Base-by-base conservation (phyloP, 2,888 invertebrate species). In the Vandiemenella viatica region DNA sequence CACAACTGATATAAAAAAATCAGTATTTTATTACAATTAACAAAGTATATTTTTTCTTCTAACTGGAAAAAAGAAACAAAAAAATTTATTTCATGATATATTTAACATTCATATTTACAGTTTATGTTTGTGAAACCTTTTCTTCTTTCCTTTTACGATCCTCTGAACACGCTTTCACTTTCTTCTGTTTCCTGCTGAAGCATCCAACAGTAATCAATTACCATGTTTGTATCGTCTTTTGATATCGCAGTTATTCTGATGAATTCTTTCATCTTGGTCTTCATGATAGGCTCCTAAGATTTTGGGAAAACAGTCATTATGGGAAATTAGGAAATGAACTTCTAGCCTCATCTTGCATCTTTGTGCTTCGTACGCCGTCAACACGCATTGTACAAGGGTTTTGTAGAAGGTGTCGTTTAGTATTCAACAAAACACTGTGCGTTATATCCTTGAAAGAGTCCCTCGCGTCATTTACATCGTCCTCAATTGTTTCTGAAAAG, bases 221-320 rank as follows among this genome's bases (percentile, higher is more conserved):
- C 60, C 54, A n/a, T n/a, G n/a, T n/a, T 64, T 60, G 51, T 63
- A 62, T 13, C 60, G 54, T 32, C 55, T 53, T 54, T 64, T 62
- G 54, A 62, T 62, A 13, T 51, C 53, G 32, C 53, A 56, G 22
- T 63, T 59, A 46, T 64, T 63, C 50, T 63, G 63, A 53, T 64
- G 64, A 50, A 64, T 65, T 15, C 63, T 52, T 56, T 64, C 62
- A 17, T 60, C 59, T 20, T 64, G 64, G 50, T 64, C 61, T 48
- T 63, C 62, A 52, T 61, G 61, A 20, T 59, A 55, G 47, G 53
- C 59, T 43, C 60, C 61, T 37, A 60, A 21, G 15, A 50, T 51
- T 51, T 51, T 45, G 1, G 49, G 48, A 45, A 51, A 51, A 51
- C 44, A 51, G 21, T 45, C 40, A 1, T 50, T 3, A 50, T 44